Evolutionary conservation across 1,140 invertebrate genomes (phyloP), one percentile per base, ranked within the genome.

Genomic region (Lordiphosa mommai): DNA sequence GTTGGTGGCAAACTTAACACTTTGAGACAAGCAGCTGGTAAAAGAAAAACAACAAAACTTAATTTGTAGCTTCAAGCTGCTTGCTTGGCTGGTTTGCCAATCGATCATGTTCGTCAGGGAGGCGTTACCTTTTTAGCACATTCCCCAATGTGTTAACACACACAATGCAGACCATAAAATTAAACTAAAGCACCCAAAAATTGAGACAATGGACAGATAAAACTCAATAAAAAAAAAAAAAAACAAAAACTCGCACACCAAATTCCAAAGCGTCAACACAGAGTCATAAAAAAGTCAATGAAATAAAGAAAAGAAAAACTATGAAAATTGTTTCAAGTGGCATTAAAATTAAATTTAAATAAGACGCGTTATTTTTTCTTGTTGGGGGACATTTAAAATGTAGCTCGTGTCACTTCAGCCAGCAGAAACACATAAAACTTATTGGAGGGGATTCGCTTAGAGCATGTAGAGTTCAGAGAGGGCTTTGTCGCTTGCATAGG

Each of bases 1-100:
- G 72, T 77, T 72, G 77, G 77, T 84, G 77, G 77, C 48, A 72
- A 66, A 72, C 77, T 68, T 84, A 77, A 77, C 77, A 82, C 44
- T 43, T 68, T 30, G 30, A 46, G n/a, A 16, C 44, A 10, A 23
- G n/a, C 14, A 33, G 23, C 34, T 40, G 23, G n/a, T n/a, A n/a
- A n/a, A n/a, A n/a, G n/a, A n/a, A n/a, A n/a, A n/a, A n/a, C n/a
- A n/a, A n/a, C 59, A 43, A 36, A 13, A 17, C 30, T 30, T 64
- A 49, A 48, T 71, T 60, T 63, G 66, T 63, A 46, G 70, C 47
- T 48, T 37, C 38, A 44, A 70, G 55, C 38, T 17, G 17, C 48
- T 40, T 17, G 6, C 36, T 64, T 68, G 55, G 36, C 50, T 47
- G 48, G 53, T 68, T 30, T 23, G 40, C 53, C 65, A 50, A 80